These are phyloP conservation scores for Nycteola revayana DNA, from an alignment of 2,888 invertebrate genomes.

Conservation along the genomic window DNA sequence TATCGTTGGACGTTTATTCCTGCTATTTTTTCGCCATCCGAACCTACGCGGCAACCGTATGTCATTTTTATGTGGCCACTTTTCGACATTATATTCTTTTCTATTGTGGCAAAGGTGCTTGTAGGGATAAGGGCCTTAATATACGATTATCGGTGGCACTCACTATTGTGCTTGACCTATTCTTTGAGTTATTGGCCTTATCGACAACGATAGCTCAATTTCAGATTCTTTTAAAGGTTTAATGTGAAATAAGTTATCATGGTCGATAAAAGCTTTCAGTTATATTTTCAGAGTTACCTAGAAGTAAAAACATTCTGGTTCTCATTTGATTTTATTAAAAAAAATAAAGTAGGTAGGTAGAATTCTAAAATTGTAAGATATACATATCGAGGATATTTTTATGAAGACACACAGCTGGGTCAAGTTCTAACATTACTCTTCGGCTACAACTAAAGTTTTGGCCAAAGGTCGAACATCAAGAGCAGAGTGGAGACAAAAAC, in stretches of 20 bases:
- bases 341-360: too few relatives aligned
- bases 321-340: too few relatives aligned
- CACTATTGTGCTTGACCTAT: slow-evolving; percentile 80
- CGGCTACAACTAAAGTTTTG: slow-evolving; percentile 17
- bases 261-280: neutral
- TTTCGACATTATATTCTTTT: slow-evolving; percentile 80
- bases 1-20: slow-evolving; percentile 32
- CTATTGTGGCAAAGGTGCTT: slow-evolving; percentile 79
- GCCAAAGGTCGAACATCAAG: slow-evolving; percentile 27
- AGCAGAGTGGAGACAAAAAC: slow-evolving; percentile 40
- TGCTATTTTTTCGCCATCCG: slow-evolving; percentile 50
- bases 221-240: slow-evolving; percentile 45
- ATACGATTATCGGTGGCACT: slow-evolving; percentile 80
- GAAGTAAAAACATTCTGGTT: too few relatives aligned
- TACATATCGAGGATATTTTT: too few relatives aligned
- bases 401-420: slow-evolving; percentile 8
- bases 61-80: slow-evolving; percentile 82
- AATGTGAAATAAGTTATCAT: slow-evolving; percentile 23
- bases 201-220: slow-evolving; percentile 65
- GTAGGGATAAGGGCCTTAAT: slow-evolving; percentile 79
- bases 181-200: slow-evolving; percentile 72
- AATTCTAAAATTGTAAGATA: too few relatives aligned
- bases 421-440: slow-evolving; percentile 17
- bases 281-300: too few relatives aligned
- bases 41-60: slow-evolving; percentile 60